phyloP scores from a whole-genome alignment of 2,888 invertebrate species.

The Nezara viridula region DNA sequence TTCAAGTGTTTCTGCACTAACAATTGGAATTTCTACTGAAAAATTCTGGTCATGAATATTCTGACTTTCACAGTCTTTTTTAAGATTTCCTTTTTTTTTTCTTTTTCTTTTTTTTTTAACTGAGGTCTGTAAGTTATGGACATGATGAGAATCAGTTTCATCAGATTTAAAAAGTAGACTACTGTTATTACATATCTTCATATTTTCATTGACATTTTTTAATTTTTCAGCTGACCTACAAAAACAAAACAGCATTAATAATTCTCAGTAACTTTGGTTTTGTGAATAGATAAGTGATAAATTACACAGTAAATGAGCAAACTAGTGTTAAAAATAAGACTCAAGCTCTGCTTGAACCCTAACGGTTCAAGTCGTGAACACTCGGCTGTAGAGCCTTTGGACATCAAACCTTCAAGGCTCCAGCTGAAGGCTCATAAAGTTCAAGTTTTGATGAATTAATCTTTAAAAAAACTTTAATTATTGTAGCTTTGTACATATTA shows the following conservation, averaged over 20 bases:
- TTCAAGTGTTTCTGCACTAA: neutral
- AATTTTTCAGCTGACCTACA: conserved; percentile 43
- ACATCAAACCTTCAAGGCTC: too few relatives aligned
- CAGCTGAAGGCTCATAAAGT: too few relatives aligned
- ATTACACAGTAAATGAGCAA: neutral
- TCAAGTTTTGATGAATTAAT: too few relatives aligned
- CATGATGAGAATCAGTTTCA: neutral
- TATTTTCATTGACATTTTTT: conserved; percentile 20
- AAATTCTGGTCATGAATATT: neutral
- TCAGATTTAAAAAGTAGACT: conserved; percentile 61
- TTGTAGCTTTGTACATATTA: too few relatives aligned
- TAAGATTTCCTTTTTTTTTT: neutral
- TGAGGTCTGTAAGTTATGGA: neutral
- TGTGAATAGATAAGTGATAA: neutral
- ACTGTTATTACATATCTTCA: conserved; percentile 61
- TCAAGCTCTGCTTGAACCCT: too few relatives aligned
- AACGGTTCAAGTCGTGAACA: too few relatives aligned
- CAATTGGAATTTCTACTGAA: neutral
- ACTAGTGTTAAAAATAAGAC: neutral
- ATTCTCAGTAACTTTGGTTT: neutral
- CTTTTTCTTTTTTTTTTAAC: conserved; percentile 33
- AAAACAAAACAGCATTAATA: neutral
- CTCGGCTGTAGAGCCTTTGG: too few relatives aligned
- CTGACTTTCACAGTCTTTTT: neutral
- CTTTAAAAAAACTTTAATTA: too few relatives aligned